Evolutionary conservation across 2,888 invertebrate species (phyloP), one percentile per base, ranked within the genome.

Genomic region (Napeogenes inachia): DNA sequence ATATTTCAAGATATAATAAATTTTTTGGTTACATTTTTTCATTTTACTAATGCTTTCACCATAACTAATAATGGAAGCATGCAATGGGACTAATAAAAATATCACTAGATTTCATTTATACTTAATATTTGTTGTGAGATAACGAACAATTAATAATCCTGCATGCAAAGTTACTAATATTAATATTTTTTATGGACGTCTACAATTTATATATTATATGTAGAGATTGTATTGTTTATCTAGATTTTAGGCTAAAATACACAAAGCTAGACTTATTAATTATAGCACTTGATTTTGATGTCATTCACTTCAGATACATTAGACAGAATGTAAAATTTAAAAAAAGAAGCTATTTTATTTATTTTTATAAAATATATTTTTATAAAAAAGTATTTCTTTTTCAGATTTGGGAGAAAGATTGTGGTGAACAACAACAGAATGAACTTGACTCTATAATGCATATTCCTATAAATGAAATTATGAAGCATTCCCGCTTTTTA

Each of bases 51-150:
- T 78, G 85, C 86, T 87, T 84, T 68, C 45, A 35, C 73, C 75
- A 80, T 79, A 82, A 85, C 82, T 81, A 75, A 71, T 62, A 72
- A 70, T 64, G 66, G 70, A 68, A 71, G 84, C 84, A 82, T 83
- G 81, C 78, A 74, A 82, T 83, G 81, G 69, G 68, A 54, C 57
- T 57, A 63, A 62, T 74, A 57, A 64, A 69, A 65, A 66, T 65
- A 61, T 38, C 56, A 56, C 57, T 42, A 45, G 65, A 61, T 64
- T 64, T 67, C 69, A 76, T 62, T 62, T 56, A 65, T 74, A 79
- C 83, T 87, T 85, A 85, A 72, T 87, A 91, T 91, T 91, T 91
- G 91, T 91, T 91, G 91, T 91, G 91, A 91, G 91, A 91, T 87
- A 85, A 85, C 81, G 60, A 58, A 60, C 38, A 60, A 61, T 61